These are phyloP conservation scores for Palaemon carinicauda DNA, from an alignment of 1,140 invertebrate species.

Conservation along the genomic window DNA sequence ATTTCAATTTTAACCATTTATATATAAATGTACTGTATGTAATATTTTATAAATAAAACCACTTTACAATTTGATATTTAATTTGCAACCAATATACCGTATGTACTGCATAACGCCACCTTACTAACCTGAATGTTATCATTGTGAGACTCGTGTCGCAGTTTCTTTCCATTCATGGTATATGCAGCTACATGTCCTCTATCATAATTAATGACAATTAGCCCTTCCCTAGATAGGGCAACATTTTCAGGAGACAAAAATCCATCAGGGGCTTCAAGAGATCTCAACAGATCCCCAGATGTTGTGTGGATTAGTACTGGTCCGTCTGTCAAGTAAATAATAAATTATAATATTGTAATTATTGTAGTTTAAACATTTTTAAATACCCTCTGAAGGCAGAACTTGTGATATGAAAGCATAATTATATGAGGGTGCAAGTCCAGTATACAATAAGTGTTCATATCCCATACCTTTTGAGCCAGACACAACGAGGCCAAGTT, in stretches of 20 bases:
- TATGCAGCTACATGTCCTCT: constrained; percentile 90
- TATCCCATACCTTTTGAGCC: constrained; percentile 81
- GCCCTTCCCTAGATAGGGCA: constrained; percentile 92
- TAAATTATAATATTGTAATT: constrained; percentile 17
- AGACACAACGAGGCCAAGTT: constrained; percentile 96
- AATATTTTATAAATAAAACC: no score
- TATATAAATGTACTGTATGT: neutral
- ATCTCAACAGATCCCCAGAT: constrained; percentile 95
- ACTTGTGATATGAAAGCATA: no score
- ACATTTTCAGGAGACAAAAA: constrained; percentile 90
- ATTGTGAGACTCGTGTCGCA: constrained; percentile 89
- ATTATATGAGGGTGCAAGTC: no score
- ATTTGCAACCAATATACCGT: no score
- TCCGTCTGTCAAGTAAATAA: constrained; percentile 74
- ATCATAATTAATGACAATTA: constrained; percentile 93
- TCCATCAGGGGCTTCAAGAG: constrained; percentile 80
- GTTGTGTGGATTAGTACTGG: constrained; percentile 96
- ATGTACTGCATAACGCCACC: no score
- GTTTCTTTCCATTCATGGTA: constrained; percentile 88
- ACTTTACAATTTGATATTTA: no score
- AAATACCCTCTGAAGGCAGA: no score
- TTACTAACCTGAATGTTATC: constrained; percentile 89
- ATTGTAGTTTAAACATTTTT: no score
- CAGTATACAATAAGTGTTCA: neutral
- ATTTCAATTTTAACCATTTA: neutral